Conservation (phyloP, 2,888 invertebrate species). For the Archips xylosteana region DNA sequence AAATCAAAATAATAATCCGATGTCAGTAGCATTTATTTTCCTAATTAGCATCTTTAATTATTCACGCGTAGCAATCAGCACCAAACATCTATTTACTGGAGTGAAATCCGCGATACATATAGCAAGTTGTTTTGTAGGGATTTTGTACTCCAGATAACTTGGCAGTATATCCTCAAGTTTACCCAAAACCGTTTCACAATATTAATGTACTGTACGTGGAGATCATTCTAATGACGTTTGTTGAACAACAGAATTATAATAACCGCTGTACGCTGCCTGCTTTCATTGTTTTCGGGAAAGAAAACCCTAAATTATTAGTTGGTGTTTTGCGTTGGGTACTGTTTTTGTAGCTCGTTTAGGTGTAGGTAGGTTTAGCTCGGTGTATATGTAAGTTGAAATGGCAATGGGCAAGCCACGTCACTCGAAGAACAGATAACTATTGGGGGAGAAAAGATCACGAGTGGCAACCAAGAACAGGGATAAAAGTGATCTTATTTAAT, state of each 20-base stretch:
- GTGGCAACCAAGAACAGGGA: no score
- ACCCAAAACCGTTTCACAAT: constrained; percentile 76
- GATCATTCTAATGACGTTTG: constrained; percentile 69
- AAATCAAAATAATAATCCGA: neutral
- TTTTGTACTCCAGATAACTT: constrained; percentile 64
- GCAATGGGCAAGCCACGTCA: no score
- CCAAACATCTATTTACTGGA: constrained; percentile 33
- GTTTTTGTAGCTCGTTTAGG: neutral
- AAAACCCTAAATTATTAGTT: constrained; percentile 18
- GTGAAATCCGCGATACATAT: constrained; percentile 24
- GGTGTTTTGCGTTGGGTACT: constrained; percentile 1
- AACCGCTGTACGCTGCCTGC: constrained; percentile 49
- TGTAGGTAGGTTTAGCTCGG: no score
- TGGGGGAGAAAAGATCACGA: no score
- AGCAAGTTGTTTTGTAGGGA: constrained; percentile 16
- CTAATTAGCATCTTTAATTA: constrained; percentile 30
- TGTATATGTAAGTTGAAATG: no score
- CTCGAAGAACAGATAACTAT: no score
- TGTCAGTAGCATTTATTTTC: constrained; percentile 18
- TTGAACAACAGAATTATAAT: constrained; percentile 59
- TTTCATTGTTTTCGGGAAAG: constrained; percentile 24
- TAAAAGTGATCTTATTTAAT: no score
- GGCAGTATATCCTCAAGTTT: constrained; percentile 76
- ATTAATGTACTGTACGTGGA: constrained; percentile 79
- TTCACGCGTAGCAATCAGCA: constrained; percentile 33